Percentiles rank a stretch among this genome's conserved stretches.
phyloP scores from a whole-genome alignment of 2,888 invertebrate species.

The Hemistola chrysoprasaria region DNA sequence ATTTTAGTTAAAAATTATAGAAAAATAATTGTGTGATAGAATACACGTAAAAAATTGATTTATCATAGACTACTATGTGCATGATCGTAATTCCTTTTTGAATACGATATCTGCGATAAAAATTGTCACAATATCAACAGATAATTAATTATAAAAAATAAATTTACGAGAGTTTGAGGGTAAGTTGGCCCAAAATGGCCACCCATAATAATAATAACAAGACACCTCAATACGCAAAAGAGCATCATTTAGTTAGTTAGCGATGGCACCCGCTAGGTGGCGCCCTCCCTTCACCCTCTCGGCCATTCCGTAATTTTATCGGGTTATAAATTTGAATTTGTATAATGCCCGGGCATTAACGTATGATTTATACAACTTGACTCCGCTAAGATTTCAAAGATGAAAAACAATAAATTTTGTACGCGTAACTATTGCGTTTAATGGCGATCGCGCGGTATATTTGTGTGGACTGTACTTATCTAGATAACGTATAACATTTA shows the following conservation, averaged over 20 bases:
- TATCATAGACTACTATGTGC: too few relatives aligned
- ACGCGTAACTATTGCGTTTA: conserved; percentile 78
- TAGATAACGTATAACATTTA: too few relatives aligned
- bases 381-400: conserved; percentile 82
- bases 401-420: conserved; percentile 82
- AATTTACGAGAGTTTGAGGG: too few relatives aligned
- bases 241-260: conserved; percentile 59
- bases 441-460: conserved; percentile 47
- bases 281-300: conserved; percentile 25
- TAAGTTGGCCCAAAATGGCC: neutral
- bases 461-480: conserved; percentile 45
- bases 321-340: conserved; percentile 83
- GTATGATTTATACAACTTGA: conserved; percentile 81
- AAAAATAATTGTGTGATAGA: too few relatives aligned
- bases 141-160: too few relatives aligned
- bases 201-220: neutral
- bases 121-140: too few relatives aligned
- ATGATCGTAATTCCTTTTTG: too few relatives aligned
- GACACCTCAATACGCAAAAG: conserved; percentile 38
- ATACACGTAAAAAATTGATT: too few relatives aligned
- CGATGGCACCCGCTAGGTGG: conserved; percentile 32
- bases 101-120: neutral
- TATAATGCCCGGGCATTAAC: conserved; percentile 80
- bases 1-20: too few relatives aligned
- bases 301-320: conserved; percentile 81